Evolutionary conservation across 2,113 vertebrate genomes (phyloP), one percentile per base, ranked within the genome.

Genomic region (Beaufortia kweichowensis): DNA sequence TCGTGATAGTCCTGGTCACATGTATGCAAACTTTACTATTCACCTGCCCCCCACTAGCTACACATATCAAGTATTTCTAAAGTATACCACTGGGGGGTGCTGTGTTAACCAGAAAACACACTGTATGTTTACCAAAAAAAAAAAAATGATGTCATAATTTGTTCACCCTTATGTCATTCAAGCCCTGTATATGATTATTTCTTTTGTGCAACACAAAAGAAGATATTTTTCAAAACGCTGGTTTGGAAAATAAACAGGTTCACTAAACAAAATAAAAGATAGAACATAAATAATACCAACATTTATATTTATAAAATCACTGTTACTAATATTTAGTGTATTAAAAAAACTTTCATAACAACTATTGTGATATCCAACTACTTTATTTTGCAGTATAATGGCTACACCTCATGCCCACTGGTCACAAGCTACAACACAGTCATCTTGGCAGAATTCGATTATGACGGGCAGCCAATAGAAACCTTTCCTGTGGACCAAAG

Each of bases 401-500:
- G 97, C 60, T 99, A 99, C 78, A 98, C 97, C 0, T 99, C 97
- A 0, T 99, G 97, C 77, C 97, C 97, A 0, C 81, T 99, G 46
- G 94, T 99, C 46, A 99, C 97, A 0, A 90, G 89, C 86, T 99
- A 97, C 85, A 94, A 94, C 78, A 94, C 93, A 0, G 96, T 96
- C 2, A 94, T 99, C 67, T 89, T 99, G 59, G 97, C 97, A 0
- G 97, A 99, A 82, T 99, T 99, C 84, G 95, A 98, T 87, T 99
- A 98, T 31, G 75, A 84, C 0, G 84, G 81, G 21, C 90, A 97
- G 79, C 96, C 96, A 0, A 70, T 98, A 85, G 97, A 99, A 86
- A 99, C 97, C 0, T 98, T 99, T 83, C 97, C 97, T n/a, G 88
- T 99, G 35, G 94, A 99, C 89, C 97, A 99, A 85, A 86, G 95